Evolutionary conservation across 2,888 invertebrate genomes (phyloP).

Genomic region (Rhagium mordax): DNA sequence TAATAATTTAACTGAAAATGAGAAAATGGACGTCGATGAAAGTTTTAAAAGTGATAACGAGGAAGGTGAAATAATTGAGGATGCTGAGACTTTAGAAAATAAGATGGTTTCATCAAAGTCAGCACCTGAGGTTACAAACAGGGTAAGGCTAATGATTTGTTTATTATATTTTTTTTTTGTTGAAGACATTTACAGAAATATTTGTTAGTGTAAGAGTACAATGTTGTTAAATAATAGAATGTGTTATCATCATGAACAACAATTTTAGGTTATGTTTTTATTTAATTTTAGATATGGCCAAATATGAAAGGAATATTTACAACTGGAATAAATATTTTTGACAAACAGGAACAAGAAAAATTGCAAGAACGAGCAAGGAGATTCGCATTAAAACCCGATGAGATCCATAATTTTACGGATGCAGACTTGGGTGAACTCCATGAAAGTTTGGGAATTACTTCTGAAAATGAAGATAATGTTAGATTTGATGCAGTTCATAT

Average conservation of each 20-base stretch:
- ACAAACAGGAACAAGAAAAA: conserved; percentile 71
- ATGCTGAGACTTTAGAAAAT: conserved; percentile 42
- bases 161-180: too few species aligned
- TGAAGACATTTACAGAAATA: too few species aligned
- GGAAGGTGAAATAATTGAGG: conserved; percentile 68
- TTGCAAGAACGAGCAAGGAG: conserved; percentile 74
- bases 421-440: conserved; percentile 66
- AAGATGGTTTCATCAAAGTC: not conserved
- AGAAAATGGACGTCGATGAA: conserved; percentile 72
- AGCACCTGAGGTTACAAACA: conserved; percentile 10
- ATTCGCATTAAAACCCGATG: conserved; percentile 72
- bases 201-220: too few species aligned
- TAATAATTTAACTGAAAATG: conserved; percentile 63
- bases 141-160: conserved; percentile 1
- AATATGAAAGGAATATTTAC: conserved; percentile 68
- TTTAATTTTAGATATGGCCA: conserved; percentile 55
- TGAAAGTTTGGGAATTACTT: conserved; percentile 73
- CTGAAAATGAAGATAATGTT: conserved; percentile 76
- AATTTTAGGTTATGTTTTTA: conserved; percentile 34
- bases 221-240: too few species aligned
- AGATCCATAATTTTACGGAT: conserved; percentile 67
- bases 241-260: too few species aligned
- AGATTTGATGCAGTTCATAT: conserved; percentile 84
- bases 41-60: conserved; percentile 59
- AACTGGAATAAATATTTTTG: conserved; percentile 72